Conservation (phyloP, 1,140 invertebrate genomes). For the Lerema accius region DNA sequence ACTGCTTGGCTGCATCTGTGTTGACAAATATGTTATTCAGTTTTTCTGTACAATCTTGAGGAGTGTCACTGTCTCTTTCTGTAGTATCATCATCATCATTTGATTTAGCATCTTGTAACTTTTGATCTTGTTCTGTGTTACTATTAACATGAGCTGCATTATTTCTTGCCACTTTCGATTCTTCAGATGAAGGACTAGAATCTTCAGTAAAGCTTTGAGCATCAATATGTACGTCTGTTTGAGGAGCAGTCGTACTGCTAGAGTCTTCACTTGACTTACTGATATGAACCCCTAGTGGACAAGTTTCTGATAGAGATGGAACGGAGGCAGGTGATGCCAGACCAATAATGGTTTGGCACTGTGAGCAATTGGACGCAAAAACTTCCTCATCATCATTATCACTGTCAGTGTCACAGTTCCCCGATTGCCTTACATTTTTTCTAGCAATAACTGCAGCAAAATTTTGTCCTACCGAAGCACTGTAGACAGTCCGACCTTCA, state of each 20-base stretch:
- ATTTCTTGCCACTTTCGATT: constrained; percentile 75
- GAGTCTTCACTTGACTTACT: constrained; percentile 83
- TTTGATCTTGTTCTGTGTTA: constrained; percentile 49
- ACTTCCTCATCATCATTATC: constrained; percentile 86
- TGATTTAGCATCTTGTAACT: constrained; percentile 44
- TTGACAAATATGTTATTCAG: constrained; percentile 88
- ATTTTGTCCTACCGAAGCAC: constrained; percentile 85
- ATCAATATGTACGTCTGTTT: constrained; percentile 76
- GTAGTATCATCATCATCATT: constrained; percentile 63
- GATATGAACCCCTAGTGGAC: constrained; percentile 77
- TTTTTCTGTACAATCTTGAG: constrained; percentile 81
- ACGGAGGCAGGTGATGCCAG: constrained; percentile 81
- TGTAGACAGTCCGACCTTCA: constrained; percentile 85
- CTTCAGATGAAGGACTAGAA: constrained; percentile 80
- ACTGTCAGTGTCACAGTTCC: constrained; percentile 84
- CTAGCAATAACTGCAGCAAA: constrained; percentile 88
- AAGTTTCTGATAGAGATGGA: constrained; percentile 78
- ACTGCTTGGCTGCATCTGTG: constrained; percentile 88
- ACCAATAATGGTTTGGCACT: constrained; percentile 83
- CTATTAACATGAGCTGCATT: constrained; percentile 51
- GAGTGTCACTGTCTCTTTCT: constrained; percentile 50
- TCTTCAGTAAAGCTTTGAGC: constrained; percentile 83
- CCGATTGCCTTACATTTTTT: constrained; percentile 81
- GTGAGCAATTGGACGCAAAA: constrained; percentile 86
- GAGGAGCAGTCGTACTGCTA: constrained; percentile 78